Evolutionary conservation across 2,113 vertebrate genomes (phyloP).

Genomic region (Ifrita kowaldi): DNA sequence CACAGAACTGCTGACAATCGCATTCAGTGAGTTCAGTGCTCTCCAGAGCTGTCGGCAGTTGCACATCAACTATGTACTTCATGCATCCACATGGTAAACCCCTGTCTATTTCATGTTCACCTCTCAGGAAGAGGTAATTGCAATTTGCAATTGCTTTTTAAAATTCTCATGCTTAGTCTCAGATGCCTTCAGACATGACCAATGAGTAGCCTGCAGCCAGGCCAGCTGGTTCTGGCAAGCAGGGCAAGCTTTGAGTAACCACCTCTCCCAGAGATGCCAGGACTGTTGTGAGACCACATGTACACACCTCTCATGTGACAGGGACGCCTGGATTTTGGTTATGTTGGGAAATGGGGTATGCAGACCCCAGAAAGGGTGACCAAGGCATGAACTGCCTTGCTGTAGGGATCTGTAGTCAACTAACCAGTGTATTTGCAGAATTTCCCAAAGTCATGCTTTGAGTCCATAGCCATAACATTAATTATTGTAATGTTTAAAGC

Average conservation of each 20-base stretch:
- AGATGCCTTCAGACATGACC: background rate
- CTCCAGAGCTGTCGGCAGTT: background rate
- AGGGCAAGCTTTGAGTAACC: background rate
- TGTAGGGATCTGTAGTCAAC: background rate
- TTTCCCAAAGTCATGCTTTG: background rate
- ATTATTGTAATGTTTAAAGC: background rate
- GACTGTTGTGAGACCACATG: background rate
- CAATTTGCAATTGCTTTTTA: background rate
- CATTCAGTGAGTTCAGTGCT: background rate
- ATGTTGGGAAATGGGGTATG: rapidly evolving
- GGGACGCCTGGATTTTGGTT: background rate
- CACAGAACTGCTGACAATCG: background rate
- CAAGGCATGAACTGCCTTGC: background rate
- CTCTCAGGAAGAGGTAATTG: background rate
- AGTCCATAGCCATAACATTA: background rate
- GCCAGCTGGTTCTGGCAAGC: background rate
- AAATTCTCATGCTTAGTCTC: background rate
- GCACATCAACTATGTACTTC: background rate
- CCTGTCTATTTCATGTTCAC: background rate
- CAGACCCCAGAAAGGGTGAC: background rate
- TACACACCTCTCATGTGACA: background rate
- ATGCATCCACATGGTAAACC: background rate
- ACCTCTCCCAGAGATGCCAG: background rate
- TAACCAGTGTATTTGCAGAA: background rate
- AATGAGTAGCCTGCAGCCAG: background rate